Evolutionary conservation across 2,113 vertebrate genomes (phyloP).

Genomic region (Cryptoleucopteryx plumbea): DNA sequence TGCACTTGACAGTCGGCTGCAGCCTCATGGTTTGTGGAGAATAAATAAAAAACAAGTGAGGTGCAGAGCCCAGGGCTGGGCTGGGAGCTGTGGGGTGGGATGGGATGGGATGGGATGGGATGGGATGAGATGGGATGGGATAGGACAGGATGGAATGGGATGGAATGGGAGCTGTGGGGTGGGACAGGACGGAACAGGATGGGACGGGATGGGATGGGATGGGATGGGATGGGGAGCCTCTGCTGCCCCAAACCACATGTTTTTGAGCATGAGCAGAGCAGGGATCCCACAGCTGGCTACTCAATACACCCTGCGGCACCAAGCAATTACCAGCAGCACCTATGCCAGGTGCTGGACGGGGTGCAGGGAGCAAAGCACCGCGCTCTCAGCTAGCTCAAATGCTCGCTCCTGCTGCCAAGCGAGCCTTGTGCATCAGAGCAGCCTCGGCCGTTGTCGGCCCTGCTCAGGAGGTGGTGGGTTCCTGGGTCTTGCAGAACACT

Average conservation of each 20-base stretch:
- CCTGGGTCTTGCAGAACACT: not conserved
- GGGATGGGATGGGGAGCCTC: not conserved
- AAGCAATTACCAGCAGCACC: not conserved
- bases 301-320: not conserved
- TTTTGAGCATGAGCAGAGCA: not conserved
- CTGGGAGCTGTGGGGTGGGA: not conserved
- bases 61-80: not conserved
- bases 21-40: not conserved
- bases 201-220: not conserved
- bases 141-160: not conserved
- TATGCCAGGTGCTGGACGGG: not conserved
- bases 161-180: not conserved
- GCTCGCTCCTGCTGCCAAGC: not conserved
- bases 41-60: not conserved
- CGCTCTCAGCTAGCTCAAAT: not conserved
- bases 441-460: accelerated
- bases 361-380: not conserved
- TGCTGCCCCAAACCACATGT: not conserved
- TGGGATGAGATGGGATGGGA: not conserved
- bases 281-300: not conserved
- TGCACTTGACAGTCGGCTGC: not conserved
- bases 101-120: not conserved
- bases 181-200: not conserved
- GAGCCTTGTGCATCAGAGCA: not conserved
- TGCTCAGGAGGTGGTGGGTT: not conserved